phyloP scores from a whole-genome alignment of 35 echinoderm and acorn worm species.

The Anneissia japonica region DNA sequence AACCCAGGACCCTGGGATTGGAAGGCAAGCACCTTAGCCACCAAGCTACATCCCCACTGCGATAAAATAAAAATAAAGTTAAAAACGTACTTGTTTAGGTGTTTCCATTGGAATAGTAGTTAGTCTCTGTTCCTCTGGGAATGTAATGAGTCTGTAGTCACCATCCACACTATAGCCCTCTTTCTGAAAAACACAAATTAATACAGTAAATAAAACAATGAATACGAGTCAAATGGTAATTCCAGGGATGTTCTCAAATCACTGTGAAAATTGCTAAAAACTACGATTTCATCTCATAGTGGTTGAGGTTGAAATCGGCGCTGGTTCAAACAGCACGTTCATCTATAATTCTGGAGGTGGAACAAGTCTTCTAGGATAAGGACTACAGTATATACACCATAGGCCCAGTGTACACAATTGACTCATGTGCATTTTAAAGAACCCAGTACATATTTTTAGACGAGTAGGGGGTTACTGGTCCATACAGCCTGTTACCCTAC shows the following conservation, averaged over 20 bases:
- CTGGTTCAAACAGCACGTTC: neutral
- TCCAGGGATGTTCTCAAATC: neutral
- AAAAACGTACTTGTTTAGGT: conserved; percentile 27
- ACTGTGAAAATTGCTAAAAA: neutral
- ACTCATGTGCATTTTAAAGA: too few relatives aligned
- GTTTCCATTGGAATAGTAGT: neutral
- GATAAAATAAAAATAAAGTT: too few relatives aligned
- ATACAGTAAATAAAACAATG: neutral
- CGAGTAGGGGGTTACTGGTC: too few relatives aligned
- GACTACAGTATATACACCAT: too few relatives aligned
- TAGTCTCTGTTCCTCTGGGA: conserved; percentile 19
- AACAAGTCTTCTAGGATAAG: too few relatives aligned
- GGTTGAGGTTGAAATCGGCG: neutral
- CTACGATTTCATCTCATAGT: neutral
- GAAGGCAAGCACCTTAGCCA: too few relatives aligned
- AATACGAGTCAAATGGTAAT: neutral
- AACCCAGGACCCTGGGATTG: too few relatives aligned
- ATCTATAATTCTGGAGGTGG: too few relatives aligned
- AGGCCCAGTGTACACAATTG: too few relatives aligned
- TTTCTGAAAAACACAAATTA: conserved; percentile 39
- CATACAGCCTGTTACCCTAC: too few relatives aligned
- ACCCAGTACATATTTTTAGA: too few relatives aligned
- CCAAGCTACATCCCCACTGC: too few relatives aligned
- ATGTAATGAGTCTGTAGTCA: conserved; percentile 38
- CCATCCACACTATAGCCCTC: conserved; percentile 63